Percentiles rank a stretch among this genome's conserved stretches.
These are phyloP conservation scores for Clarias laeviceps DNA, from an alignment of 2,797 vertebrate genomes.

Conservation along the genomic window DNA sequence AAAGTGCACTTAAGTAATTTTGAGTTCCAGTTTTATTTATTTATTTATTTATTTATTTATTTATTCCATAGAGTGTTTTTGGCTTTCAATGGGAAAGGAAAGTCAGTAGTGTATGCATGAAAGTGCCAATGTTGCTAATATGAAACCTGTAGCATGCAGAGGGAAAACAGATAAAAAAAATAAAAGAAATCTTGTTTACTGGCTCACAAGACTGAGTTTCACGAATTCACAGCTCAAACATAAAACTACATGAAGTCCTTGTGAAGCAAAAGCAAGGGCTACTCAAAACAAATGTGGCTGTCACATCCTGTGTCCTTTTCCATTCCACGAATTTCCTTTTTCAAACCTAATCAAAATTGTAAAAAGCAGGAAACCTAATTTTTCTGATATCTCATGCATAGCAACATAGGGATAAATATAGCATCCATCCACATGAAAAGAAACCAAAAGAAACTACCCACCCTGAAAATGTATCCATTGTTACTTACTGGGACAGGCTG, in stretches of 20 bases:
- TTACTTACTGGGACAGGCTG: too few species aligned
- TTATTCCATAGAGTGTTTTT: neutral
- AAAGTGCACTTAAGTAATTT: neutral
- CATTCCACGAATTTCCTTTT: neutral
- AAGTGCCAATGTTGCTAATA: neutral
- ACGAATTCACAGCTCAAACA: neutral
- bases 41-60: too few species aligned
- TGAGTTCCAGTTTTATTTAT: neutral
- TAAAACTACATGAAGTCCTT: neutral
- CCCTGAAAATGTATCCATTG: too few species aligned
- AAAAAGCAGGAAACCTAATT: neutral
- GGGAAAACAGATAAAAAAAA: too few species aligned
- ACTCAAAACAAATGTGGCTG: neutral
- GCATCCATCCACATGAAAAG: too few species aligned
- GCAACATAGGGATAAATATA: too few species aligned
- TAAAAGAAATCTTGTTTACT: neutral
- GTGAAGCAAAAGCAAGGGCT: neutral
- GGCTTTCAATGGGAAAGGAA: neutral
- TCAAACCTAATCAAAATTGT: neutral
- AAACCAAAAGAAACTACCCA: too few species aligned
- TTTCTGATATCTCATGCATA: neutral
- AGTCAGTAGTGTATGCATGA: neutral
- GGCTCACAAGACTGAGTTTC: neutral
- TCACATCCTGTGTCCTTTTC: neutral
- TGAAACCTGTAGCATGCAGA: neutral